Evolutionary conservation across 2,113 vertebrate species (phyloP).

Genomic region (Vireo altiloquus): DNA sequence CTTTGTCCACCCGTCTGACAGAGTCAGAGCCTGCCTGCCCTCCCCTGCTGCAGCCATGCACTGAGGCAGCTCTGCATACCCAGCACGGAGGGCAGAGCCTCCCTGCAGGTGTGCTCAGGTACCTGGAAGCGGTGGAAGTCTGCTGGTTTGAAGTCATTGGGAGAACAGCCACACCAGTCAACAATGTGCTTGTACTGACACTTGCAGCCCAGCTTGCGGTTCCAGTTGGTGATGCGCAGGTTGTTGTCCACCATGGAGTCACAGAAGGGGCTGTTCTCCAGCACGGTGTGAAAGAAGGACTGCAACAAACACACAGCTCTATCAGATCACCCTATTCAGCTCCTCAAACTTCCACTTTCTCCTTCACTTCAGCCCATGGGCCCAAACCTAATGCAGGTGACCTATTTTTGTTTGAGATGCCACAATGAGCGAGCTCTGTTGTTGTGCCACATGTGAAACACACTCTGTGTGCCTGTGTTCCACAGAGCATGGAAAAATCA

Average conservation of each 20-base stretch:
- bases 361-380: neutral
- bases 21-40: neutral
- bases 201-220: slow-evolving; percentile 91
- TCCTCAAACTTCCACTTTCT: neutral
- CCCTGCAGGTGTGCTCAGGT: neutral
- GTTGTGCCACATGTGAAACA: neutral
- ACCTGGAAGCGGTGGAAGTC: slow-evolving; percentile 99
- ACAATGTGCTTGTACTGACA: slow-evolving; percentile 96
- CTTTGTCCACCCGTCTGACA: neutral
- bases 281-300: slow-evolving; percentile 90
- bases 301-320: slow-evolving; percentile 15
- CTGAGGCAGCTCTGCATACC: neutral
- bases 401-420: neutral
- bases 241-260: slow-evolving; percentile 95
- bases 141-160: slow-evolving; percentile 89
- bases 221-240: slow-evolving; percentile 94
- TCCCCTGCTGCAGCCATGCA: neutral
- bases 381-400: neutral
- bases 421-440: neutral
- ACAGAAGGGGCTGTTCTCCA: slow-evolving; percentile 89
- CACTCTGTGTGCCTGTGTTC: neutral
- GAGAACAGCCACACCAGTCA: slow-evolving; percentile 93
- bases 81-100: neutral
- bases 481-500: neutral
- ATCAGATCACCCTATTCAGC: neutral